phyloP scores from a whole-genome alignment of 92 coral and sea anemone genomes.

The Bergia puertoricense region DNA sequence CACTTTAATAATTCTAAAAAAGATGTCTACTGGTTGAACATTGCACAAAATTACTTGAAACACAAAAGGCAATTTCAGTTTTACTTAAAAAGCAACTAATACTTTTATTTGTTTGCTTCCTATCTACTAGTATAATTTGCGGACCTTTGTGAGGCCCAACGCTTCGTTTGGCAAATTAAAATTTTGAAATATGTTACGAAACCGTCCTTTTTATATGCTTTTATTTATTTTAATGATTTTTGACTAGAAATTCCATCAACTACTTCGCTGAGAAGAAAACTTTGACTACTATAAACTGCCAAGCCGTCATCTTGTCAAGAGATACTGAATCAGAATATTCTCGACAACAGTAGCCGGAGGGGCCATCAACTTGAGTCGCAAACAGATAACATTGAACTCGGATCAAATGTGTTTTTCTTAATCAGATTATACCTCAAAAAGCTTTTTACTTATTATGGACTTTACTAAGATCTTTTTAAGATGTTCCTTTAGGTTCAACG shows the following conservation, averaged over 20 bases:
- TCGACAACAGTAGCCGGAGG: neutral
- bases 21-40: neutral
- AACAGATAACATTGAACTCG: too few species aligned
- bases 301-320: neutral
- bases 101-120: neutral
- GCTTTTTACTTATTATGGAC: too few species aligned
- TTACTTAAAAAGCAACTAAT: neutral
- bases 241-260: neutral
- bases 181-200: too few species aligned
- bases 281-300: too few species aligned
- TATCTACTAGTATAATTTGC: too few species aligned
- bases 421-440: too few species aligned
- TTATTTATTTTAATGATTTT: too few species aligned
- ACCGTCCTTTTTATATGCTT: neutral
- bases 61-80: neutral
- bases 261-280: neutral
- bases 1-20: neutral
- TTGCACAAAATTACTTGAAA: neutral
- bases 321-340: neutral
- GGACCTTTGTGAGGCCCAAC: neutral
- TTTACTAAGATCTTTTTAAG: too few species aligned
- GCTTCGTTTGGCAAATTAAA: too few species aligned
- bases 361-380: too few species aligned
- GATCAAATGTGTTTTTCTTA: too few species aligned
- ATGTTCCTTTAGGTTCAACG: too few species aligned